Percentiles rank a stretch among this genome's conserved stretches.
Conservation (phyloP, 2,888 invertebrate genomes). For the Meandrusa payeni region DNA sequence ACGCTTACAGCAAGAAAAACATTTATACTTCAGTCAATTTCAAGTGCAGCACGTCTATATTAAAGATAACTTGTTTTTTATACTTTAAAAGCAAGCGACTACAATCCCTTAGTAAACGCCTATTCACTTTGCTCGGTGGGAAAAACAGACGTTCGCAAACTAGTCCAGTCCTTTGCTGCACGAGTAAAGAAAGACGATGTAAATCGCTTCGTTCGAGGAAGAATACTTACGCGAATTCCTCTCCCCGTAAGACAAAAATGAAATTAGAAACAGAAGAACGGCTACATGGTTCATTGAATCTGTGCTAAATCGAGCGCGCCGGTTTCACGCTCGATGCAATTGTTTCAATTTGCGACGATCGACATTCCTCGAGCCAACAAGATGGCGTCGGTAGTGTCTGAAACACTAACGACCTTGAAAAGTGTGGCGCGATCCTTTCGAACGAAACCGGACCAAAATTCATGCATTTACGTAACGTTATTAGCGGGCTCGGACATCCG, state of each 20-base stretch:
- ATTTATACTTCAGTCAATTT: too few relatives aligned
- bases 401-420: slow-evolving; percentile 47
- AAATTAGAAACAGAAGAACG: slow-evolving; percentile 17
- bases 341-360: slow-evolving; percentile 37
- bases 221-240: too few relatives aligned
- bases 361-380: slow-evolving; percentile 43
- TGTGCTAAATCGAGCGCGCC: slow-evolving; percentile 39
- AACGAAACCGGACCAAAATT: slow-evolving; percentile 18
- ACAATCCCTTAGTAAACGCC: too few relatives aligned
- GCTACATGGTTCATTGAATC: slow-evolving; percentile 32
- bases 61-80: too few relatives aligned
- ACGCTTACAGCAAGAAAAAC: too few relatives aligned
- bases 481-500: slow-evolving; percentile 50
- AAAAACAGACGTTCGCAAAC: too few relatives aligned
- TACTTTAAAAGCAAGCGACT: too few relatives aligned
- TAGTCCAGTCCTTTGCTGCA: too few relatives aligned
- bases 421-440: slow-evolving; percentile 39
- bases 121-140: too few relatives aligned
- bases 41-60: too few relatives aligned
- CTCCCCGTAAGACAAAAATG: slow-evolving; percentile 20
- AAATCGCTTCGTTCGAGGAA: too few relatives aligned
- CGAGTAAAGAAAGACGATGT: too few relatives aligned
- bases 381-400: slow-evolving; percentile 34
- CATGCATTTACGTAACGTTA: slow-evolving; percentile 35
- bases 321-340: slow-evolving; percentile 43